Base-by-base conservation (phyloP, 2,888 invertebrate genomes). In the Ennomos fuscantarius region DNA sequence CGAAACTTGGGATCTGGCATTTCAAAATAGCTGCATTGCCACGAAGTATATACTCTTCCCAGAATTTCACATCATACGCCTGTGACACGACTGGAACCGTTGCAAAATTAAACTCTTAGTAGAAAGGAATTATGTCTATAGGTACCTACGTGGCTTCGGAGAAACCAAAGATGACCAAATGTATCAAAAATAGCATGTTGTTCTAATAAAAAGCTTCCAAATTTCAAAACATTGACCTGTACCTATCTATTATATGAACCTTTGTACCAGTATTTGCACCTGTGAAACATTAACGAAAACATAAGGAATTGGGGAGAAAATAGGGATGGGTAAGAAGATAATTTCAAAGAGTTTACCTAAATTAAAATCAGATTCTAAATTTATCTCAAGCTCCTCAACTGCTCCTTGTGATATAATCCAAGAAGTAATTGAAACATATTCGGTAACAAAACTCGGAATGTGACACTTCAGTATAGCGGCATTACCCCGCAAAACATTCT, bases 1-100 rank as follows among this genome's bases (percentile, higher is more conserved):
- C 97, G 92, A 97, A 97, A 93, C 97, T 97, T 77, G 97, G 97
- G 86, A 98, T 96, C 93, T 97, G 97, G 93, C 97, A 98, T 94
- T 97, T 97, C 82, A 97, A 93, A 83, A 97, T 96, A 72, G 96
- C 97, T 72, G 97, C 96, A 91, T 98, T 98, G 81, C 97, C 97
- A 79, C 96, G 95, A 81, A 97, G 94, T 69, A 97, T 96, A 87
- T 97, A 96, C 91, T 97, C 97, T 88, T 97, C 97, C 97, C 97
- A 97, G 81, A 97, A 96, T 91, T 97, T 97, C 71, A 97, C 96
- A 82, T 95, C 95, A 92, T 97, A 98, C 67, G 94, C 94, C 94
- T 97, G 97, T 76, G 96, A 96, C 71, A 97, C 97, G 92, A 97
- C 97, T 98, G 95, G 81, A 95, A 95, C 65, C 53, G 66, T 55